phyloP scores from a whole-genome alignment of 2,113 vertebrate genomes.

The Saccopteryx leptura region DNA sequence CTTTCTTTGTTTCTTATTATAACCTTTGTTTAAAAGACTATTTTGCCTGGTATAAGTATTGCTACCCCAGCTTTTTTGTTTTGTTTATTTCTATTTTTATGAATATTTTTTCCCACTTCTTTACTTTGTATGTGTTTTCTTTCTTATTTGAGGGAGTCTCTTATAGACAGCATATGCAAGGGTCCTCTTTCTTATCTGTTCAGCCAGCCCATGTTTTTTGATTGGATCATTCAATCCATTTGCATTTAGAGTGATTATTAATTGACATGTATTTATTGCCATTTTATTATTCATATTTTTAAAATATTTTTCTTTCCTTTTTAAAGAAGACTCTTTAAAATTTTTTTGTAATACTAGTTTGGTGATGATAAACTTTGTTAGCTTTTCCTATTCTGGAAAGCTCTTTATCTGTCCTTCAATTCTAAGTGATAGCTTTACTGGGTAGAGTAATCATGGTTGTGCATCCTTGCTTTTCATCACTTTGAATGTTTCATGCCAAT shows the following conservation, averaged over 20 bases:
- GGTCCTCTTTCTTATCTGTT: neutral
- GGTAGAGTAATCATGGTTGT: neutral
- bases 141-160: neutral
- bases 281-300: neutral
- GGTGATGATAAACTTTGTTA: neutral
- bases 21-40: neutral
- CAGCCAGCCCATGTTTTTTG: neutral
- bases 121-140: neutral
- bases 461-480: neutral
- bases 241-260: neutral
- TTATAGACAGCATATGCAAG: neutral
- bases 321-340: neutral
- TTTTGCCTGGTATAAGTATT: neutral
- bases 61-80: neutral
- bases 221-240: neutral
- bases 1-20: neutral
- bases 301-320: neutral
- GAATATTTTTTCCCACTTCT: neutral
- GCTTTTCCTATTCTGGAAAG: neutral
- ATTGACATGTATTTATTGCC: neutral
- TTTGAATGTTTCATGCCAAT: neutral
- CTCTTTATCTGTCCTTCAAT: neutral
- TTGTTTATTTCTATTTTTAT: neutral
- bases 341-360: neutral
- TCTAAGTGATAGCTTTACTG: neutral